Evolutionary conservation across 2,113 vertebrate species (phyloP).

Genomic region (Recurvirostra avosetta): DNA sequence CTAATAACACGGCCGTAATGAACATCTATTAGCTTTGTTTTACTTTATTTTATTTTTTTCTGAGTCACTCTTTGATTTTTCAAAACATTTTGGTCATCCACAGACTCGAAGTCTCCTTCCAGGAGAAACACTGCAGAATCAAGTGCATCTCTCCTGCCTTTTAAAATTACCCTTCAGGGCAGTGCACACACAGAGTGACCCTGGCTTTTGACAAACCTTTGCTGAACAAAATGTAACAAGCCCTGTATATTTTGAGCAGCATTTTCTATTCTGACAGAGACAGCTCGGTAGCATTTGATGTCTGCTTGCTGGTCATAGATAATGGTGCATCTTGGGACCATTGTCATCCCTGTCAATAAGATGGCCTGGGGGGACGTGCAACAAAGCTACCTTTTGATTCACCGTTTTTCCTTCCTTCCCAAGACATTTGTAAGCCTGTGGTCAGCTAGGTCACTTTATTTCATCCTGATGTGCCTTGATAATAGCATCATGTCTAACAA

Average conservation of each 20-base stretch:
- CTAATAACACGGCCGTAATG: constrained; percentile 46
- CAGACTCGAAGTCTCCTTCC: constrained; percentile 76
- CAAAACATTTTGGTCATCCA: constrained; percentile 85
- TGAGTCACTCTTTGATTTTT: constrained; percentile 78
- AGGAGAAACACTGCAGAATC: constrained; percentile 78
- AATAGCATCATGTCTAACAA: constrained; percentile 78
- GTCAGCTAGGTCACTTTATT: constrained; percentile 86
- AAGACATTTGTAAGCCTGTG: constrained; percentile 80
- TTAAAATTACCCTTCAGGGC: constrained; percentile 84
- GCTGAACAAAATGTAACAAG: constrained; percentile 90
- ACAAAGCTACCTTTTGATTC: constrained; percentile 91
- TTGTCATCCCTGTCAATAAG: constrained; percentile 99
- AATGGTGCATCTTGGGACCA: constrained; percentile 98
- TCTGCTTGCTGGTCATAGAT: constrained; percentile 94
- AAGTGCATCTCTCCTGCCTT: constrained; percentile 76
- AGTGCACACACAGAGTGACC: constrained; percentile 83
- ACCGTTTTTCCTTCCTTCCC: constrained; percentile 78
- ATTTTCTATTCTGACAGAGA: constrained; percentile 89
- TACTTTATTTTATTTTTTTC: constrained; percentile 64
- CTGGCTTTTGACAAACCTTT: constrained; percentile 93
- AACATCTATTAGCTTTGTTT: constrained; percentile 72
- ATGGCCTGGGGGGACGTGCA: constrained; percentile 81
- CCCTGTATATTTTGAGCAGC: constrained; percentile 79
- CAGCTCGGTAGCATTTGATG: constrained; percentile 93
- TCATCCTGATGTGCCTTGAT: constrained; percentile 83